Evolutionary conservation across 2,888 invertebrate species (phyloP), one percentile per base, ranked within the genome.

Genomic region (Lasioglossum lativentre): DNA sequence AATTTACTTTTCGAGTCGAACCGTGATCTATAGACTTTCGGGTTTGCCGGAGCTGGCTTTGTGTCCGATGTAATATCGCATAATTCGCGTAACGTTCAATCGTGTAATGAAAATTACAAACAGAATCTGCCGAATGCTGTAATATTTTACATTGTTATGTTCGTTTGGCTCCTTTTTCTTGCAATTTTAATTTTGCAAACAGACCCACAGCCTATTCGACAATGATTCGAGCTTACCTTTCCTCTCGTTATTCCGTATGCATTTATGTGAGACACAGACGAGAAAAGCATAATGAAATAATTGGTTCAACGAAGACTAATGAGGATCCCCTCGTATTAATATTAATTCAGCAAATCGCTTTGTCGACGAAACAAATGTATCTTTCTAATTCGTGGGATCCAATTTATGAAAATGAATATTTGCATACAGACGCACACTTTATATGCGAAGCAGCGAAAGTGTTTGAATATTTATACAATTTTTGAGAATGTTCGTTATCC

Each of bases 1-100:
- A 79, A 83, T 86, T 83, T 78, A 16, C 70, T 56, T 52, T 40
- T 76, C 76, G 30, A 40, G 45, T 63, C 42, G 52, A 42, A 66
- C 42, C 56, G 74, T 47, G 56, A 68, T 74, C 73, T 59, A 63
- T 52, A 78, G 77, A 82, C 83, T n/a, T 23, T 47, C 23, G 19
- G 47, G 47, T 23, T 47, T 23, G 47, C 23, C 47, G 0, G 47
- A 8, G 47, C 47, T 23, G 47, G 2, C 47, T 47, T 47, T 47
- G 19, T 6, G 52, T 52, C 2, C 52, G 8, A 52, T 8, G 52
- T 52, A 8, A 23, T 23, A 23, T 52, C 52, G 19, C 45, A 16
- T 4, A 16, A 42, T 19, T 19, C 47, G 19, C 12, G 19, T 6
- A 19, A 6, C 6, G 5, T 47, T 19, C 19, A 52, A 52, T 23